Conservation (phyloP, 2,797 vertebrate species). For the Bradypus variegatus region DNA sequence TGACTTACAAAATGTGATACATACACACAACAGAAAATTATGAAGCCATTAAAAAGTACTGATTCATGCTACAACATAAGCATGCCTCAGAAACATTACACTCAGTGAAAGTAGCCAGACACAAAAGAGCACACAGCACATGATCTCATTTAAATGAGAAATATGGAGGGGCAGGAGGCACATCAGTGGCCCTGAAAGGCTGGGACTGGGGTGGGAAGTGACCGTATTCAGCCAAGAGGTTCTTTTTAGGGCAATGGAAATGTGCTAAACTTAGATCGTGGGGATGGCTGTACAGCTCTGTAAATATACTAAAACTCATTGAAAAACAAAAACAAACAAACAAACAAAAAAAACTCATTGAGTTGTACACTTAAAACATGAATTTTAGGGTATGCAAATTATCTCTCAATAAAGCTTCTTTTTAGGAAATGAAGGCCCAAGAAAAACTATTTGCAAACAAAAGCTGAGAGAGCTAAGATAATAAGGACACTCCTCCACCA, state of each 20-base stretch:
- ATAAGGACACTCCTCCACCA: not conserved
- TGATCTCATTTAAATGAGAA: not conserved
- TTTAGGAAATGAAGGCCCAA: not conserved
- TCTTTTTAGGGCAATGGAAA: not conserved
- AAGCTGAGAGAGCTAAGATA: not conserved
- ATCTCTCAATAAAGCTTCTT: not conserved
- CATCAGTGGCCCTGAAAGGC: too few species aligned
- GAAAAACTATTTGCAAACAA: not conserved
- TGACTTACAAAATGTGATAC: fast-evolving
- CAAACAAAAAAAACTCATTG: not conserved
- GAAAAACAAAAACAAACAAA: too few species aligned
- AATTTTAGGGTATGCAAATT: not conserved
- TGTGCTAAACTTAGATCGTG: not conserved
- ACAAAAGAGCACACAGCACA: not conserved
- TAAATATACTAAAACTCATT: not conserved
- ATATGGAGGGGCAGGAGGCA: not conserved
- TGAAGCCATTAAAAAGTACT: not conserved
- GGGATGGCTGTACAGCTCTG: not conserved
- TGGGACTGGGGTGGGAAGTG: not conserved
- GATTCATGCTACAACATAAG: not conserved
- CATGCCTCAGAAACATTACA: not conserved
- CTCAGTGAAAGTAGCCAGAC: not conserved
- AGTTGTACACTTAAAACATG: not conserved
- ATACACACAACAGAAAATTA: fast-evolving
- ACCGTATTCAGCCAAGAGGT: too few species aligned